A percentile compares a stretch with the other conserved stretches of the same genome.
These are phyloP conservation scores for Melanargia galathea DNA, from an alignment of 2,888 invertebrate species.

Conservation along the genomic window DNA sequence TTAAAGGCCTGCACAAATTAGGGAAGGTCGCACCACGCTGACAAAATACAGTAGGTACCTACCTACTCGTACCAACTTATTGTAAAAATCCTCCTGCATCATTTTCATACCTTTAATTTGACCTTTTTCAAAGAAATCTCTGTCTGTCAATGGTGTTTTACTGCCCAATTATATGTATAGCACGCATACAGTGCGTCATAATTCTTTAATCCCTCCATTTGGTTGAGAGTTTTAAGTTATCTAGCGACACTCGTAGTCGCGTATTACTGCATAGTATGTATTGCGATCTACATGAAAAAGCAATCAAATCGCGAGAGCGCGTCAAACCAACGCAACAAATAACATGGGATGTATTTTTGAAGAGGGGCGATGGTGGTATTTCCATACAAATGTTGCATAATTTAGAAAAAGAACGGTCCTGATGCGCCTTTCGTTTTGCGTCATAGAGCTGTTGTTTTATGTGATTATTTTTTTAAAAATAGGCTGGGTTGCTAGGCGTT, in stretches of 20 bases:
- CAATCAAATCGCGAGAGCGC: slow-evolving; percentile 70
- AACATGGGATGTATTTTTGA: slow-evolving; percentile 74
- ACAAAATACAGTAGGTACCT: too few species aligned
- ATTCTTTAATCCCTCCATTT: neutral
- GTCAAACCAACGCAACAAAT: slow-evolving; percentile 73
- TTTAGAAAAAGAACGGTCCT: slow-evolving; percentile 63
- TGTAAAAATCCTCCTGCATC: too few species aligned
- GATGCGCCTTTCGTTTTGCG: slow-evolving; percentile 54
- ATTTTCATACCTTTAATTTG: too few species aligned
- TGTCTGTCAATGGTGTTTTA: too few species aligned
- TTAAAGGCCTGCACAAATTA: too few species aligned
- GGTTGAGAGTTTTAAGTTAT: neutral
- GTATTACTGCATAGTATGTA: slow-evolving; percentile 14
- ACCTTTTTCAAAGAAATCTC: too few species aligned
- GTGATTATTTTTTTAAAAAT: slow-evolving; percentile 50
- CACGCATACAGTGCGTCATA: neutral
- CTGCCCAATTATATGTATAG: too few species aligned
- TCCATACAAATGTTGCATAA: slow-evolving; percentile 81
- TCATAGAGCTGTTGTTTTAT: slow-evolving; percentile 67
- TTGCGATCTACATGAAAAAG: slow-evolving; percentile 77
- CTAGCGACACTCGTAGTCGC: neutral
- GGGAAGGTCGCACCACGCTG: too few species aligned
- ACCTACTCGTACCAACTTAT: too few species aligned
- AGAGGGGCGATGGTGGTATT: slow-evolving; percentile 67
- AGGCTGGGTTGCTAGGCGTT: neutral